Evolutionary conservation across 2,888 invertebrate genomes (phyloP), one percentile per base, ranked within the genome.

Genomic region (Phengaris arion): DNA sequence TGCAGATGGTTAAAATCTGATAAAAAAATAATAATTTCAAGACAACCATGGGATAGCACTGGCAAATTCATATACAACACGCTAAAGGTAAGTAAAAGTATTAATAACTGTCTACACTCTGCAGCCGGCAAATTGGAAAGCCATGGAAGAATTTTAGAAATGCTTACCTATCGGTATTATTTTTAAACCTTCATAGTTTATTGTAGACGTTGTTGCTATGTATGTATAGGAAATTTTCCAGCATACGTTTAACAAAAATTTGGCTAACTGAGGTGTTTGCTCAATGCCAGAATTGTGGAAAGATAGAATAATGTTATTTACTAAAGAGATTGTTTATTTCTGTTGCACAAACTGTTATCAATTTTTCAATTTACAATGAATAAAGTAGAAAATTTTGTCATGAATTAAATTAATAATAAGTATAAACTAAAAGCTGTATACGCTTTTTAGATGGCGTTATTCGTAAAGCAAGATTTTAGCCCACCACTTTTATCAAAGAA

Each of bases 381-480:
- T 35, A 35, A 35, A 35, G 35, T 35, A 35, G 1, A 35, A 35
- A 35, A 35, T 54, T 7, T 8, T 57, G n/a, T 7, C 57, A n/a
- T 55, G 6, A n/a, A n/a, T n/a, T 6, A 55, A 6, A n/a, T 2
- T 7, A 55, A 2, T n/a, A 8, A 57, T 57, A 15, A 57, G 22
- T 57, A 4, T 15, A 59, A 15, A 15, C 8, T 2, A 22, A 22
- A 59, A 59, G 9, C 9, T 9, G 22, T 59, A 15, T 22, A 15
- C 15, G 10, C 10, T 22, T 89, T 88, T 51, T 82, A 93, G 91
- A 93, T 93, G 93, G 88, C 93, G 7, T 77, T 92, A 52, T 92
- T 90, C 75, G 83, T 87, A 82, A 93, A 93, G 77, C 92, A 91
- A 80, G 92, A 93, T 64, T 93, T 93, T 77, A 81, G 82, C 0